Base-by-base conservation (phyloP, 2,797 vertebrate species). In the Etheostoma nigrum region DNA sequence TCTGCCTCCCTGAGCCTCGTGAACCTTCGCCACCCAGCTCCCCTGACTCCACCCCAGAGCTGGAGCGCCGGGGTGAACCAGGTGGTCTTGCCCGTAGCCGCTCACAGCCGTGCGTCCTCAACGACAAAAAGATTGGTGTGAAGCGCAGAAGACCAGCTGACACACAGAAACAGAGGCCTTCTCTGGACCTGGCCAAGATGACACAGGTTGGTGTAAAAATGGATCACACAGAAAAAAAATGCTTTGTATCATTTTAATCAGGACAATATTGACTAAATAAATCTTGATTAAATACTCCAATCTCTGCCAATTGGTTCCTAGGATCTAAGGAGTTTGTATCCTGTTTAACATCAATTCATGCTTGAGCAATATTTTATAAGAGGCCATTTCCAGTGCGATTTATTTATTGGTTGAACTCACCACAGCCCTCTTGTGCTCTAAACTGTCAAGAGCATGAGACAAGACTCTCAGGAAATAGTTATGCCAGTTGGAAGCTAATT, bases 161-260 rank as follows among this genome's bases (percentile, higher is more conserved):
- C 76, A 60, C 86, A 0, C 96, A 95, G 84, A 97, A 97, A 89
- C 96, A 96, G 76, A 94, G 98, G 90, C 98, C 98, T 53, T 99
- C 97, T 1, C 87, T 99, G 76, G 97, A 99, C 92, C 96, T 99
- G 47, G 96, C 96, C 84, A 99, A 99, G 93, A 99, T 99, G 98
- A 98, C 97, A 0, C 97, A 98, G 97, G 98, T 99, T 61, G 58
- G 93, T 90, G 33, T 25, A 23, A 62, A 71, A 83, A 72, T 18
- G 48, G 5, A 42, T 67, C 9, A 36, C 5, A 59, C 14, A 55
- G 27, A 65, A 33, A 23, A 9, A 11, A 52, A 42, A 18, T 18
- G 30, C n/a, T 54, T 33, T 23, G 4, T 18, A 11, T 51, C 9
- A 54, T 16, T 45, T 74, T 55, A 70, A 61, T 66, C 6, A 52